Conservation (phyloP, 2,797 vertebrate species). For the Pseudotriccus pelzelni region DNA sequence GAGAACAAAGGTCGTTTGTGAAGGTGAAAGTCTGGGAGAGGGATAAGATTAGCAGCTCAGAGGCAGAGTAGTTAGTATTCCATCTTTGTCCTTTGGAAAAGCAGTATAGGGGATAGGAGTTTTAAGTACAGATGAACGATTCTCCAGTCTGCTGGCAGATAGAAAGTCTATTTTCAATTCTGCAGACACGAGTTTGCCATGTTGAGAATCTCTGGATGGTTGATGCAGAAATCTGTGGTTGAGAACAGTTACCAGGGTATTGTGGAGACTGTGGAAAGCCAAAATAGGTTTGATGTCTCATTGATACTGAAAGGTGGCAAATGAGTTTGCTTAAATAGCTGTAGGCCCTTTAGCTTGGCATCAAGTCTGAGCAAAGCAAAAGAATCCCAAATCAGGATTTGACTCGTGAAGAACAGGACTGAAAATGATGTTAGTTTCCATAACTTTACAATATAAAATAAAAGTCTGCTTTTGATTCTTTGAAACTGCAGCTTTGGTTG, state of each 20-base stretch:
- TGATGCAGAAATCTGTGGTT: background rate
- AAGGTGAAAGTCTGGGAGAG: background rate
- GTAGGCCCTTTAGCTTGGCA: background rate
- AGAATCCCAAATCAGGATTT: background rate
- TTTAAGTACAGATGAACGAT: background rate
- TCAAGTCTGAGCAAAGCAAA: background rate
- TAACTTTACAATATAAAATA: background rate
- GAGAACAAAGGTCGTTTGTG: background rate
- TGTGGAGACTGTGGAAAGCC: background rate
- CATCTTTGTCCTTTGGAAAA: background rate
- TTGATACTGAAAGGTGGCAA: background rate
- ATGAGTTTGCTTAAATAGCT: background rate
- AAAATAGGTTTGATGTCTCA: background rate
- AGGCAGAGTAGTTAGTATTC: background rate
- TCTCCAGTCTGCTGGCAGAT: background rate
- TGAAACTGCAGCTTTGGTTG: background rate
- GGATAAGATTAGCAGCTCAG: background rate
- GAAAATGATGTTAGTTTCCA: accelerated
- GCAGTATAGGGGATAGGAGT: background rate
- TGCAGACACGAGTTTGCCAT: background rate
- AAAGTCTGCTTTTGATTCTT: background rate
- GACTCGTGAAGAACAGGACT: background rate
- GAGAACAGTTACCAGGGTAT: background rate
- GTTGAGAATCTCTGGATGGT: background rate
- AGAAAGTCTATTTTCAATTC: background rate